These are phyloP conservation scores for Xestia rhomboidea DNA, from an alignment of 2,888 invertebrate species.

Conservation along the genomic window DNA sequence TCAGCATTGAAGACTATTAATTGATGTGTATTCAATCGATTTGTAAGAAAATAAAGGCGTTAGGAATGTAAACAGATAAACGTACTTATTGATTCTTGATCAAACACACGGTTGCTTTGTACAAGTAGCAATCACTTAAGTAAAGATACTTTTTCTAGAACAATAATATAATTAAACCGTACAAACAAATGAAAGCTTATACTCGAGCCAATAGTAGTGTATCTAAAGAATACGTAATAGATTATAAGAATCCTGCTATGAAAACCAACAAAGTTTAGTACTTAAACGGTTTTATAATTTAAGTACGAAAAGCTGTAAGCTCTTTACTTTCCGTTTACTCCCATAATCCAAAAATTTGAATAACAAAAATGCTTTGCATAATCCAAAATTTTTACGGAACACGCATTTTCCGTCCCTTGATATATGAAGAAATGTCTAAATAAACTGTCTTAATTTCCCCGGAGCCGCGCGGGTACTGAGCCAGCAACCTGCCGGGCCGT, in stretches of 20 bases:
- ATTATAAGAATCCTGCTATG: background rate
- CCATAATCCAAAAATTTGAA: conserved; percentile 50
- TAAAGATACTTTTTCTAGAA: background rate
- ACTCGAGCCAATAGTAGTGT: background rate
- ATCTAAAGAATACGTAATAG: conserved; percentile 1
- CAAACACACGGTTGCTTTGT: conserved; percentile 6
- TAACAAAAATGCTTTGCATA: conserved; percentile 61
- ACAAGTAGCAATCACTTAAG: conserved; percentile 13
- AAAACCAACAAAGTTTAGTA: background rate
- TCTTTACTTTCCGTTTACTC: conserved; percentile 43
- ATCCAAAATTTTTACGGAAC: conserved; percentile 65
- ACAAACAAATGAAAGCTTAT: conserved; percentile 9
- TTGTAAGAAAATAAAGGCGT: conserved; percentile 22
- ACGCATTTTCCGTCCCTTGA: conserved; percentile 68
- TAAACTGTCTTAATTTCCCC: conserved; percentile 85
- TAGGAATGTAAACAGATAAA: background rate
- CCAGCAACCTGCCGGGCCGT: conserved; percentile 76
- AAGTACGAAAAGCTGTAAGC: conserved; percentile 33
- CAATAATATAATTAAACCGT: background rate
- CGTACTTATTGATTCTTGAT: background rate
- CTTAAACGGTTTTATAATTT: conserved; percentile 33
- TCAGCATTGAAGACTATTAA: background rate
- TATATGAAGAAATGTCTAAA: conserved; percentile 75
- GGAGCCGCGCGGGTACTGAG: conserved; percentile 74
- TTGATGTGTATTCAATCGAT: conserved; percentile 10